Evolutionary conservation across 2,888 invertebrate genomes (phyloP), one percentile per base, ranked within the genome.

Genomic region (Cheiracanthium punctorium): DNA sequence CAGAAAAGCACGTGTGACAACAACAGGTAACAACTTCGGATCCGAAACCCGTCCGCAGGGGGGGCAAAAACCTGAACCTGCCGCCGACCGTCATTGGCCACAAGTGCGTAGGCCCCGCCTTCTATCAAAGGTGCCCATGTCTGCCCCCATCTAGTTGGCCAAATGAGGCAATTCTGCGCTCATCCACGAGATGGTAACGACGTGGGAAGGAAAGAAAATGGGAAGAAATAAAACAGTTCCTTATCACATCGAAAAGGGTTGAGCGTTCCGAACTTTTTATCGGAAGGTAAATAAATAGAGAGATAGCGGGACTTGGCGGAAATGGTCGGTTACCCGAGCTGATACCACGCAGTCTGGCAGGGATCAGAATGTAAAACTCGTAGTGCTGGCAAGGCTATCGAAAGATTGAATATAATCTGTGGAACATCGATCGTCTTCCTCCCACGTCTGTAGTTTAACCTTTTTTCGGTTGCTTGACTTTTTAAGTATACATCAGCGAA

Each of bases 1-100:
- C 73, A 58, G 41, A n/a, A 70, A 75, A 80, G 80, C 85, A 85
- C 85, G 85, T 85, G 85, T 75, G 85, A 79, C 69, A 69, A 80
- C 80, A 80, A 74, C 75, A 75, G 52, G 37, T 41, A 79, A 73
- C 71, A 41, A n/a, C n/a, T 58, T 67, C 28, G 43, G 52, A 74
- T 29, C 17, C 32, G 41, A 41, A 73, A 74, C 67, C 67, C 48
- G 69, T 69, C 74, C 52, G 30, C 48, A 70, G 43, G 30, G 75
- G 58, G 72, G 72, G 73, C 58, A 73, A 52, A 77, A 80, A 85
- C 80, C 85, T 85, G 85, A 75, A 80, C 79, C 33, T 33, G 58
- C 37, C 70, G 65, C 32, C 67, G 70, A 70, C 64, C 80, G 70
- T 70, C 74, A 85, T 85, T 85, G 85, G 85, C 74, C 85, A 69